Conservation (phyloP, 2,113 vertebrate species). For the Caloenas nicobarica region DNA sequence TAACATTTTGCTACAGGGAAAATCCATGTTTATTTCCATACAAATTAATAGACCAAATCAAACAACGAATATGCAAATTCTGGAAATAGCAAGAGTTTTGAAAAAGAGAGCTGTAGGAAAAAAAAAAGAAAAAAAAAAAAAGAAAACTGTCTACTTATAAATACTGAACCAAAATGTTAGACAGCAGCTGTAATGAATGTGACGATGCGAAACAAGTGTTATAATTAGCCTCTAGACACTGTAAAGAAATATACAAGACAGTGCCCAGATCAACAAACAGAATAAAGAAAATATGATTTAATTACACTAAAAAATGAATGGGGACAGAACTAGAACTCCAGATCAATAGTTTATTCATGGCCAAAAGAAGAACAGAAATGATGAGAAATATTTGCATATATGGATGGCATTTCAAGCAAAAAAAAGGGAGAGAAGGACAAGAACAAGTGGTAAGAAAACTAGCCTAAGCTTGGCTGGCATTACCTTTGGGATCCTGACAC, state of each 20-base stretch:
- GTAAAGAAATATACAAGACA: not conserved
- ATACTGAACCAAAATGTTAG: not conserved
- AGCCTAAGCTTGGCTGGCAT: not conserved
- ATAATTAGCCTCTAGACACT: not conserved
- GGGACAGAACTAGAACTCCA: not conserved
- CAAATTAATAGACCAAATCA: slow-evolving; percentile 11
- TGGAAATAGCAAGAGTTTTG: slow-evolving; percentile 4
- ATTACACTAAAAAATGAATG: not conserved
- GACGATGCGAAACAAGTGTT: not conserved
- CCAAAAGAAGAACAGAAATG: not conserved
- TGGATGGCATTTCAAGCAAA: not conserved
- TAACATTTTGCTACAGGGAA: slow-evolving; percentile 45
- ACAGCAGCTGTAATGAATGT: not conserved
- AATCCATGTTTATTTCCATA: slow-evolving; percentile 37
- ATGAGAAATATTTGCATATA: not conserved
- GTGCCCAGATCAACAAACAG: not conserved
- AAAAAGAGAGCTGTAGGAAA: not conserved
- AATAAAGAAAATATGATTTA: not conserved
- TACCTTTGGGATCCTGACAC: not conserved
- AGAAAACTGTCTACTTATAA: not conserved
- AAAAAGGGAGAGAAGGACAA: not conserved
- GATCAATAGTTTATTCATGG: not conserved
- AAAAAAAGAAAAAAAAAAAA: not conserved
- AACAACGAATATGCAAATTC: slow-evolving; percentile 33
- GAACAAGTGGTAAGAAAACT: not conserved